phyloP scores from a whole-genome alignment of 2,888 invertebrate species.

The Biston stratarius region DNA sequence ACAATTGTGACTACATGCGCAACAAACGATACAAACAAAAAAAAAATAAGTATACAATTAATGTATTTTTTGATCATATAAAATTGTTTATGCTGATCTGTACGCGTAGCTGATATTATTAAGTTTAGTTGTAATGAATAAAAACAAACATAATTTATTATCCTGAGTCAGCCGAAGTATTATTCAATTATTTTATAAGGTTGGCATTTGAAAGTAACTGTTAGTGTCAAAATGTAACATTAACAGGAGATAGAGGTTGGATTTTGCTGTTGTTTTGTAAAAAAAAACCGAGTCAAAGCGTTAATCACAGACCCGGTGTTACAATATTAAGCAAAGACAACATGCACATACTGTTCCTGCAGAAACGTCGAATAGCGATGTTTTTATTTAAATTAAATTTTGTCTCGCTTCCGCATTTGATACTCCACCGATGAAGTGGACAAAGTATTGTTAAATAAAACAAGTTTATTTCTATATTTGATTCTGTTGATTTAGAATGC shows the following conservation, averaged over 20 bases:
- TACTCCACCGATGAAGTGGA: too few species aligned
- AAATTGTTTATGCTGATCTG: conserved; percentile 64
- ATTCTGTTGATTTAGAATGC: too few species aligned
- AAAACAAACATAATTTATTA: conserved; percentile 58
- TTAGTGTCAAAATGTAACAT: conserved; percentile 1
- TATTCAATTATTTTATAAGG: conserved; percentile 58
- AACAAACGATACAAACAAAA: conserved; percentile 69
- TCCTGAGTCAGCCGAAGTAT: conserved; percentile 74
- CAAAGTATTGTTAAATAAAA: too few species aligned
- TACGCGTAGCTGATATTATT: conserved; percentile 74
- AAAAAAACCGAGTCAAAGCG: not conserved
- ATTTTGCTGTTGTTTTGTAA: conserved; percentile 1
- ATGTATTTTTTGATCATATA: conserved; percentile 61
- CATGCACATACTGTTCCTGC: not conserved
- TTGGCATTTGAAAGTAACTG: conserved; percentile 40
- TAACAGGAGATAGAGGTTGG: conserved; percentile 3
- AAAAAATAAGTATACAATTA: conserved; percentile 55
- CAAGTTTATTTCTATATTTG: too few species aligned
- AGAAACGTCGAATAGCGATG: not conserved
- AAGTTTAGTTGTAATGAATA: conserved; percentile 71
- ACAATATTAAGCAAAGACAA: conserved; percentile 1
- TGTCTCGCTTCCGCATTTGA: not conserved
- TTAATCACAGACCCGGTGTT: not conserved
- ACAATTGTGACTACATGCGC: conserved; percentile 71
- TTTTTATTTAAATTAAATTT: not conserved